Conservation (phyloP, 2,113 vertebrate species). For the Nothoprocta perdicaria region DNA sequence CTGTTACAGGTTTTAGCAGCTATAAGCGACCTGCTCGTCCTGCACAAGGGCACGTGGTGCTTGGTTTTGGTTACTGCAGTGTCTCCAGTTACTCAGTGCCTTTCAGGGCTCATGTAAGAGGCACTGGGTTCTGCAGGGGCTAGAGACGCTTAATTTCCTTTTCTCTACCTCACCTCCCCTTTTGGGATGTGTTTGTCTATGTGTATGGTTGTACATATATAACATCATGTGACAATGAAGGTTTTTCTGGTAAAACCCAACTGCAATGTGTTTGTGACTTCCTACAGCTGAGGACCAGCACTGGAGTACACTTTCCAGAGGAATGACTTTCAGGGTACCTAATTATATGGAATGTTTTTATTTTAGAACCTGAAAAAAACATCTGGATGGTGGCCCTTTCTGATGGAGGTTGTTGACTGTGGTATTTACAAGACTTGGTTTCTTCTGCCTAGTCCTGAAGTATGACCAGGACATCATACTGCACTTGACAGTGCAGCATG, state of each 20-base stretch:
- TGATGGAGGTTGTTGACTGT: neutral
- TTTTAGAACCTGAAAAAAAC: neutral
- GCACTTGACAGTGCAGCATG: neutral
- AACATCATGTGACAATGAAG: neutral
- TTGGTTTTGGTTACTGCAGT: neutral
- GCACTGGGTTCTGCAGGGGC: neutral
- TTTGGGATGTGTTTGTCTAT: neutral
- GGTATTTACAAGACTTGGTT: neutral
- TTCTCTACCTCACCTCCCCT: neutral
- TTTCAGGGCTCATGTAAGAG: neutral
- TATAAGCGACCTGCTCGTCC: rapidly evolving
- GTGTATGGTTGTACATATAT: no score
- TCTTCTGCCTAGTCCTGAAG: neutral
- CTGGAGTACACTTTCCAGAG: neutral
- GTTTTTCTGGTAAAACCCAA: neutral
- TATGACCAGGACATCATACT: neutral
- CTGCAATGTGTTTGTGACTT: neutral
- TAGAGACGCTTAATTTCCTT: neutral
- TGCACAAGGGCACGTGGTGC: neutral
- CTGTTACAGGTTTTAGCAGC: neutral
- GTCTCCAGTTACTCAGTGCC: neutral
- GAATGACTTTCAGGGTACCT: neutral
- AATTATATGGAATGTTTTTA: neutral
- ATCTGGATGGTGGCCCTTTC: neutral
- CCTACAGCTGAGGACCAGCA: neutral